Conservation (phyloP, 1,140 invertebrate species). For the Eulimnadia texana region DNA sequence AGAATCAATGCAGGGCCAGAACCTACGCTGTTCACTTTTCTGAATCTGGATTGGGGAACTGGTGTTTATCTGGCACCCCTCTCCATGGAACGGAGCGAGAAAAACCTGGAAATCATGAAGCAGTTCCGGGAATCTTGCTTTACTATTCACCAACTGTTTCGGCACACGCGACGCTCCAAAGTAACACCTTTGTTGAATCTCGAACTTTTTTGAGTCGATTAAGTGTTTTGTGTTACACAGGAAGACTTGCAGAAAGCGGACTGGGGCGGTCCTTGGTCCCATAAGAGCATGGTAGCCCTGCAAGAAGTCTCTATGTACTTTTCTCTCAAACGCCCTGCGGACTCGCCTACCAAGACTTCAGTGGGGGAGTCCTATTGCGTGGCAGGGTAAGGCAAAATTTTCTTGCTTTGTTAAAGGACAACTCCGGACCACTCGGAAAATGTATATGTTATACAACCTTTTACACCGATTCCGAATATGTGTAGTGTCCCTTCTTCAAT, state of each 20-base stretch:
- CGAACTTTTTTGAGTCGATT: neutral
- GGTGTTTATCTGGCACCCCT: conserved; percentile 1
- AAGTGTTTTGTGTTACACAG: neutral
- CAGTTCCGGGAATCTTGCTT: conserved; percentile 2
- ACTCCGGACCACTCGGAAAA: no score
- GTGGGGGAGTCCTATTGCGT: neutral
- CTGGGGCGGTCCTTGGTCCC: conserved; percentile 7
- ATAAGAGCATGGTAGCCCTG: conserved; percentile 8
- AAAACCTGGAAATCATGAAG: neutral
- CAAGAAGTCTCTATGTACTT: conserved; percentile 5
- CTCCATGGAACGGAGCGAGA: neutral
- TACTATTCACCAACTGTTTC: neutral
- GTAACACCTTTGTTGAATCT: neutral
- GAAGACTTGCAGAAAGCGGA: conserved; percentile 3
- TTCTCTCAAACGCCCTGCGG: neutral
- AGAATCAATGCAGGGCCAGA: neutral
- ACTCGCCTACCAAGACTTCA: conserved; percentile 1
- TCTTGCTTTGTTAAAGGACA: no score
- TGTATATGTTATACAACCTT: no score
- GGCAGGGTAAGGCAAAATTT: neutral
- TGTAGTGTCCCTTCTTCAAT: neutral
- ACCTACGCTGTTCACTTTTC: conserved; percentile 1
- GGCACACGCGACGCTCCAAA: neutral
- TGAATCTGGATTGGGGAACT: conserved; percentile 2
- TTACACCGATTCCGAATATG: no score